Percentiles rank a stretch among this genome's conserved stretches.
Evolutionary conservation across 2,113 vertebrate genomes (phyloP).

Genomic region (Cheirogaleus medius): DNA sequence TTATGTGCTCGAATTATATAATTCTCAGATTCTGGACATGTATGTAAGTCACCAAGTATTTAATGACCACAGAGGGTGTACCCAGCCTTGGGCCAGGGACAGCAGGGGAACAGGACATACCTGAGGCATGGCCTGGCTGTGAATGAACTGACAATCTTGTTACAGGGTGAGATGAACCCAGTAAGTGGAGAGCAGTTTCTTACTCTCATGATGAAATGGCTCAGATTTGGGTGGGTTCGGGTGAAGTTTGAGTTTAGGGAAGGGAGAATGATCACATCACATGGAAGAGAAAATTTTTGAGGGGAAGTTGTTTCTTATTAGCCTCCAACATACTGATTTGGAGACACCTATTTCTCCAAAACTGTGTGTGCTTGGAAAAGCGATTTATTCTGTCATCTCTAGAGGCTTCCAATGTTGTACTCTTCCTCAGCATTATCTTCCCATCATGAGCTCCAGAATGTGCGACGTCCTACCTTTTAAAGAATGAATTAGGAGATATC

Average conservation of each 20-base stretch:
- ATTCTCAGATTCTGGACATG: not conserved
- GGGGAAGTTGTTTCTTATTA: not conserved
- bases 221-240: not conserved
- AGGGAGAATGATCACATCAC: not conserved
- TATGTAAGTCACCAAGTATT: not conserved
- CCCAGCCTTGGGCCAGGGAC: not conserved
- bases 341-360: not conserved
- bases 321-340: rapidly evolving
- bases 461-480: not conserved
- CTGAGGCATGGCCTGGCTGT: not conserved
- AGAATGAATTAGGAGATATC: not conserved
- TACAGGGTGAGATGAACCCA: not conserved
- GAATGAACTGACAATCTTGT: not conserved
- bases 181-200: not conserved
- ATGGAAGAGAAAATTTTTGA: not conserved
- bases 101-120: not conserved
- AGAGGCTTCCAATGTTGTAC: not conserved
- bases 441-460: not conserved
- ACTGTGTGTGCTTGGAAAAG: not conserved
- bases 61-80: not conserved
- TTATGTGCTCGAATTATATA: not conserved
- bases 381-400: not conserved
- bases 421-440: not conserved
- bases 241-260: not conserved
- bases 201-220: not conserved